Evolutionary conservation across 2,797 vertebrate genomes (phyloP), one percentile per base, ranked within the genome.

Genomic region (Bradypodion ventrale): DNA sequence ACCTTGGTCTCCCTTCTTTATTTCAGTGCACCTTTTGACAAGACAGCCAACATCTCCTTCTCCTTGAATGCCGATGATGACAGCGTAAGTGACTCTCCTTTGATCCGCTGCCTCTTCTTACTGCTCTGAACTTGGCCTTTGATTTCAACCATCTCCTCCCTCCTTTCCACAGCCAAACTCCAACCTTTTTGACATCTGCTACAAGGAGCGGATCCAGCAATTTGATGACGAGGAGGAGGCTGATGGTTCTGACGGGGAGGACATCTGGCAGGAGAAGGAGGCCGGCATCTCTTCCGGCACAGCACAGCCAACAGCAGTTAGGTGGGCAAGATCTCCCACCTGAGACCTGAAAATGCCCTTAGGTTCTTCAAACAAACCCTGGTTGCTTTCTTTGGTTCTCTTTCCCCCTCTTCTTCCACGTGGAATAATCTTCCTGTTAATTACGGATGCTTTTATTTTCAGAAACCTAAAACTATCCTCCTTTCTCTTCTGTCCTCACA

Each of bases 121-220:
- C 40, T 1, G 32, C 52, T 16, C 32, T 46, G 5, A 46, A 29
- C 46, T 49, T 29, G 44, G 23, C 25, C 37, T 6, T 1, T 19
- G 25, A 35, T 59, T 5, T 68, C 12, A 59, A 62, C 35, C 52
- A 9, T 0, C 25, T 40, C 2, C 5, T 59, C 25, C 10, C 1
- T 10, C n/a, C 46, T 7, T 25, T 66, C 32, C 23, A 15, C 83
- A 96, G 95, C 94, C 94, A 66, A 96, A 94, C 1, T 92, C 94
- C 84, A 94, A 92, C 87, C 91, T 96, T 27, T 94, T 96, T 2
- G 95, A 96, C 87, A 92, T 95, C 9, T 95, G 94, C 90, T 96
- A 94, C 83, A 96, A 96, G 83, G 95, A 96, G 80, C 92, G 92
- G 13, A 96, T 96, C 88, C 95, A 94, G 83, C 95, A 95, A 78